Percentiles rank a stretch among this genome's conserved stretches.
phyloP scores from a whole-genome alignment of 2,888 invertebrate genomes.

The Cerastoderma edule region DNA sequence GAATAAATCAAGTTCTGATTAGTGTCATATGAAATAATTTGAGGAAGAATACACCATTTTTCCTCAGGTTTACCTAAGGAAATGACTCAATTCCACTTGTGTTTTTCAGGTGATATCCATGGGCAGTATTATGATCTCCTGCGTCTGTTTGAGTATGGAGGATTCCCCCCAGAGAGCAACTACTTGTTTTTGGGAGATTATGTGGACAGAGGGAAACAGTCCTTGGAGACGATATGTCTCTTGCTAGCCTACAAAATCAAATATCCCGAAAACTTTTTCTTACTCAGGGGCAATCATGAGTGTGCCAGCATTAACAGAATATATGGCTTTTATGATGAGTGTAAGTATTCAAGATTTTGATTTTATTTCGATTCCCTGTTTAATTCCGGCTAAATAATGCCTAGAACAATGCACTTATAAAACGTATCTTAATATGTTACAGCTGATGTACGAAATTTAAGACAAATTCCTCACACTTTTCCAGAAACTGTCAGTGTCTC shows the following conservation, averaged over 20 bases:
- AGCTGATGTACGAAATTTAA: background rate
- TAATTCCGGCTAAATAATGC: too few species aligned
- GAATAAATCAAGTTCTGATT: too few species aligned
- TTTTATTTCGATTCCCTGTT: background rate
- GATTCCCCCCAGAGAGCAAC: constrained; percentile 99
- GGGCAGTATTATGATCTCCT: constrained; percentile 99
- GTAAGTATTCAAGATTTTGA: constrained; percentile 80
- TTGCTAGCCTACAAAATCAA: constrained; percentile 90
- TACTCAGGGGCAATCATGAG: constrained; percentile 86
- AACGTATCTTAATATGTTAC: background rate
- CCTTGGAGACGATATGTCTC: constrained; percentile 99
- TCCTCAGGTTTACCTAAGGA: too few species aligned
- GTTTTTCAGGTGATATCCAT: constrained; percentile 95
- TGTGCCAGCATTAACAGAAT: constrained; percentile 88
- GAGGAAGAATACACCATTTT: too few species aligned
- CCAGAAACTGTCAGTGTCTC: background rate
- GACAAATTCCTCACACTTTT: background rate
- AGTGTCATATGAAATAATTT: too few species aligned
- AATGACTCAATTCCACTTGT: too few species aligned
- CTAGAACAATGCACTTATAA: too few species aligned
- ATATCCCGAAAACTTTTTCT: constrained; percentile 94
- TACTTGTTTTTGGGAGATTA: constrained; percentile 99
- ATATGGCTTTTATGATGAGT: constrained; percentile 93
- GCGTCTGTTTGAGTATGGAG: constrained; percentile 98
- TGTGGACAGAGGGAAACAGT: constrained; percentile 98